Evolutionary conservation across 23 tunicate genomes (phyloP).

Genomic region (Trididemnum nubilum): DNA sequence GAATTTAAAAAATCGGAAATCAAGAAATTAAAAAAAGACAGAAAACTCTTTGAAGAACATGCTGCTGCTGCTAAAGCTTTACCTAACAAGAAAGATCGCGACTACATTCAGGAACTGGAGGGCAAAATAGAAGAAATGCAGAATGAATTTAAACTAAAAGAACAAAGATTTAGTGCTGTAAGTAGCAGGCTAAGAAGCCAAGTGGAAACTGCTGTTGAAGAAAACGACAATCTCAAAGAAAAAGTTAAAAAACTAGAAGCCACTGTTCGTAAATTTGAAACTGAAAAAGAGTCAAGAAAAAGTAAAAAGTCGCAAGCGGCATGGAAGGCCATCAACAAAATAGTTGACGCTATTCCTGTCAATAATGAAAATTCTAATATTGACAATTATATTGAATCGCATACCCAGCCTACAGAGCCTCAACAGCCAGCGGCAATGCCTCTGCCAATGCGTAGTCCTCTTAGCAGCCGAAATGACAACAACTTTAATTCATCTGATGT

Average conservation of each 20-base stretch:
- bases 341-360: slow-evolving; percentile 67
- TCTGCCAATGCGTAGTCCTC: neutral
- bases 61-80: slow-evolving; percentile 53
- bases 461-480: slow-evolving; percentile 41
- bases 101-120: slow-evolving; percentile 58
- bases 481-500: neutral
- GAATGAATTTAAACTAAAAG: slow-evolving; percentile 64
- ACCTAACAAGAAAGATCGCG: slow-evolving; percentile 70
- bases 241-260: slow-evolving; percentile 53
- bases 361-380: slow-evolving; percentile 29
- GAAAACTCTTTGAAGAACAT: slow-evolving; percentile 87
- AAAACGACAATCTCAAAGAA: slow-evolving; percentile 64
- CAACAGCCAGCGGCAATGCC: slow-evolving; percentile 2
- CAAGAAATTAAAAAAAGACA: slow-evolving; percentile 81
- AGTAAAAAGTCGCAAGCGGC: slow-evolving; percentile 53
- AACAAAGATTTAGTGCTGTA: slow-evolving; percentile 69
- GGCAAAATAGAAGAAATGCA: slow-evolving; percentile 48
- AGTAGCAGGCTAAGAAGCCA: slow-evolving; percentile 75
- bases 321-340: slow-evolving; percentile 90
- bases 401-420: neutral
- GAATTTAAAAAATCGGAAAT: slow-evolving; percentile 75
- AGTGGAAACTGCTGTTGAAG: slow-evolving; percentile 40
- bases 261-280: slow-evolving; percentile 32
- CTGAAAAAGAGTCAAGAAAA: slow-evolving; percentile 38
- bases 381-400: slow-evolving; percentile 20